A percentile compares a stretch with the other conserved stretches of the same genome.
These are phyloP conservation scores for Zygaena filipendulae DNA, from an alignment of 2,888 invertebrate genomes.

Conservation along the genomic window DNA sequence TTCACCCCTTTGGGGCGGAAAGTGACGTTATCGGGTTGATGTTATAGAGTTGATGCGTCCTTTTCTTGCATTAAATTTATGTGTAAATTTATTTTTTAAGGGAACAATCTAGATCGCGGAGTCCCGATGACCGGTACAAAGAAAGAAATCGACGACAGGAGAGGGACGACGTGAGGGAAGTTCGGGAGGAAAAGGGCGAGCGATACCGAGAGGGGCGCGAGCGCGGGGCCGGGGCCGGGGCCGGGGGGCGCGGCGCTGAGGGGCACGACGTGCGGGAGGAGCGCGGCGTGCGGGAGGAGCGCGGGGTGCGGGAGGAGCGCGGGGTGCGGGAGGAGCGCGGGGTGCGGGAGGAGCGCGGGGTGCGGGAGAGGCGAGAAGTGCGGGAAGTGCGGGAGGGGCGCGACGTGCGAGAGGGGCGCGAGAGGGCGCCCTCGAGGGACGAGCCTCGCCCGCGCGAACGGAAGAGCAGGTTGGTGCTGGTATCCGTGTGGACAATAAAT, in stretches of 20 bases:
- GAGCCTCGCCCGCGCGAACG: conserved; percentile 22
- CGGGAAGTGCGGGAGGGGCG: conserved; percentile 3
- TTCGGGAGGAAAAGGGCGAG: conserved; percentile 16
- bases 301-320: no score
- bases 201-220: conserved; percentile 6
- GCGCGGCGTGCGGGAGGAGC: conserved; percentile 13
- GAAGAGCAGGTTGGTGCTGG: conserved; percentile 31
- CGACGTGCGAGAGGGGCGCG: conserved; percentile 12
- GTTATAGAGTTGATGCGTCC: no score
- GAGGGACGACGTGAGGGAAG: no score
- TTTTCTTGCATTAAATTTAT: no score
- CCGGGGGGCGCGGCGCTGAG: no score
- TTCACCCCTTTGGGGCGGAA: no score
- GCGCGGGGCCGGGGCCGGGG: not conserved
- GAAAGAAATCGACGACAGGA: conserved; percentile 26
- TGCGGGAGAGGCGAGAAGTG: not conserved
- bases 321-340: conserved; percentile 16
- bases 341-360: conserved; percentile 4
- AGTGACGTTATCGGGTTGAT: no score
- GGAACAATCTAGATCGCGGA: conserved; percentile 28
- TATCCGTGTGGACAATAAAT: not conserved
- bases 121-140: conserved; percentile 33
- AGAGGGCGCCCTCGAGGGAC: conserved; percentile 11
- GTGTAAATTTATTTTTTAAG: no score
- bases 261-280: not conserved